Base-by-base conservation (phyloP, 2,797 vertebrate genomes). In the Sarcophilus harrisii region DNA sequence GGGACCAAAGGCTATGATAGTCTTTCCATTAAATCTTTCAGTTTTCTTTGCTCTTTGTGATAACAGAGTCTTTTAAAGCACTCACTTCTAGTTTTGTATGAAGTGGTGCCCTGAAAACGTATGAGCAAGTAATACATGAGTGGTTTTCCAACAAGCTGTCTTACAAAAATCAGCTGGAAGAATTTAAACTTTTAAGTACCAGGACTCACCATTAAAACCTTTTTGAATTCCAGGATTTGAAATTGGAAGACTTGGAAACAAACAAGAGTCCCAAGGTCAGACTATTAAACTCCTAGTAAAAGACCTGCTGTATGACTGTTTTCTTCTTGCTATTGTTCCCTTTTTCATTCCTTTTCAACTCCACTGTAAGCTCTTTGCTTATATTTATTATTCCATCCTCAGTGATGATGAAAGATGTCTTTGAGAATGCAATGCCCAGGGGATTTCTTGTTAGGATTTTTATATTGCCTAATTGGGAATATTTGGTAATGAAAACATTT, bases 221-320 rank as follows among this genome's bases (percentile, higher is more conserved):
- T 96, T 93, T 52, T 90, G 81, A 95, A 93, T 96, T 95, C 92
- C 96, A 96, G 0, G 14, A 52, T 93, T 95, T 96, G 93, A 94
- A 95, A 95, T 0, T 92, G 96, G 94, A 97, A 96, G 95, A 96
- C 6, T 57, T 95, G 91, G 93, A 97, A 97, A 96, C 91, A 96
- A 96, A 97, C 21, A 96, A 89, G 93, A 95, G 91, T 52, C 55
- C 89, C 93, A 62, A 96, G 94, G 94, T 93, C 94, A 97, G 60
- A 58, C 59, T 62, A 95, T 94, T 62, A 96, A 94, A 95, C 2
- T 28, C 92, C 93, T 95, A 87, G 28, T 91, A 54, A 95, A 96
- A 95, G 90, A 95, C 87, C 45, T 52, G 89, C 89, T 57, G 54
- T 92, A 95, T 92, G 94, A 96, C 92, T 95, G 92, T 96, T 93